A percentile compares a stretch with the other conserved stretches of the same genome.
Evolutionary conservation across 2,113 vertebrate genomes (phyloP).

Genomic region (Uropsilus gracilis): DNA sequence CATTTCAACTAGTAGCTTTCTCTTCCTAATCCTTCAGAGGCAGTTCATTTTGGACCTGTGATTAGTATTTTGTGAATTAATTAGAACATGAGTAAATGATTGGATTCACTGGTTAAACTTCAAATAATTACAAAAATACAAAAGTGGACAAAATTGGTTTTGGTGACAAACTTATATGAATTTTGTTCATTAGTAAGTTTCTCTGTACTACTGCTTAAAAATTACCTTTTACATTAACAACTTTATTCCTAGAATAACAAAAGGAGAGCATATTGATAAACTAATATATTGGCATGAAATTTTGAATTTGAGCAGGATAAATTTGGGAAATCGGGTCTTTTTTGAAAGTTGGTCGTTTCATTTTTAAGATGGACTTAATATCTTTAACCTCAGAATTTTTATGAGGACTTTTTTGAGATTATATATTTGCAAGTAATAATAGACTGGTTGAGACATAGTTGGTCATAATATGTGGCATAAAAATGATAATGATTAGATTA

Average conservation of each 20-base stretch:
- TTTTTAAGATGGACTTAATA: background rate
- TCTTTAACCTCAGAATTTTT: background rate
- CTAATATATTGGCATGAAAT: background rate
- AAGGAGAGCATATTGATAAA: background rate
- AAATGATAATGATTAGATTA: background rate
- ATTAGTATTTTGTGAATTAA: background rate
- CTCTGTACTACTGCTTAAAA: background rate
- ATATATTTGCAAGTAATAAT: background rate
- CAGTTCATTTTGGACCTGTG: background rate
- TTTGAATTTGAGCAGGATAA: background rate
- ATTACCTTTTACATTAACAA: background rate
- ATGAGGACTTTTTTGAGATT: background rate
- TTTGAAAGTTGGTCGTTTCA: background rate
- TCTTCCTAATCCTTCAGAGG: background rate
- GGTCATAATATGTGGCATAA: background rate
- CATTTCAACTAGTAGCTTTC: background rate
- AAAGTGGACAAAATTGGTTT: background rate
- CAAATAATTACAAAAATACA: background rate
- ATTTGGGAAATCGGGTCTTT: background rate
- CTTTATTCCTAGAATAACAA: background rate
- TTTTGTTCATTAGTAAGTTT: background rate
- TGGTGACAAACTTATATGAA: background rate
- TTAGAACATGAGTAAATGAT: background rate
- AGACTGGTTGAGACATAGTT: background rate
- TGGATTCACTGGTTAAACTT: background rate